Conservation (phyloP, 2,113 vertebrate genomes). For the Esox niger region DNA sequence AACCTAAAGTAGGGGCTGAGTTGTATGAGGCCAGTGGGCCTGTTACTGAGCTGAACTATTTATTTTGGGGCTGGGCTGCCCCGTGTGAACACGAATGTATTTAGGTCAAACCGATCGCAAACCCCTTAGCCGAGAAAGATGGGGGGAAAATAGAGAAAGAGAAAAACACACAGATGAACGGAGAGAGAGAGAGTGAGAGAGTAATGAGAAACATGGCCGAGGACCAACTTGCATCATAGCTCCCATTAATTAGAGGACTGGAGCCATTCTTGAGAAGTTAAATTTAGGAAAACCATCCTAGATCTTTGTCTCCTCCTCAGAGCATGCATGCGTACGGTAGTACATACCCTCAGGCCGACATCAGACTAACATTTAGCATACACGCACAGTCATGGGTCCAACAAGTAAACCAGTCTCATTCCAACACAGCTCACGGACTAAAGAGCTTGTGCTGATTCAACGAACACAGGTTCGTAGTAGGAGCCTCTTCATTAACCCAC, state of each 20-base stretch:
- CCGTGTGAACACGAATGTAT: neutral
- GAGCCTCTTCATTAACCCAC: neutral
- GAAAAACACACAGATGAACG: neutral
- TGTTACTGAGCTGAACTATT: neutral
- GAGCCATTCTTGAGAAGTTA: too few species aligned
- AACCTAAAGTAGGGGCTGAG: neutral
- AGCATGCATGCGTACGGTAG: too few species aligned
- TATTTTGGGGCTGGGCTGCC: neutral
- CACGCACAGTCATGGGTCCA: too few species aligned
- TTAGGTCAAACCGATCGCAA: neutral
- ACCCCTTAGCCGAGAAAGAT: neutral
- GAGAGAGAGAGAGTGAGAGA: constrained; percentile 1
- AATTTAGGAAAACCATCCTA: too few species aligned
- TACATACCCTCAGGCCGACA: too few species aligned
- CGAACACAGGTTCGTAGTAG: neutral
- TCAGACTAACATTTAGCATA: too few species aligned
- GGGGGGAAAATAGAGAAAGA: neutral
- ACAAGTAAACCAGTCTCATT: too few species aligned
- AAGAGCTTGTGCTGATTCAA: too few species aligned
- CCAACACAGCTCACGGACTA: too few species aligned
- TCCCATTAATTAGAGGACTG: too few species aligned
- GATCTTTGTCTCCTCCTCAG: too few species aligned
- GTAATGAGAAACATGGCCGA: neutral
- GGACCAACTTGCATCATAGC: too few species aligned
- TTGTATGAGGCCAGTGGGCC: neutral